phyloP scores from a whole-genome alignment of 2,113 vertebrate genomes.

The rat (Rattus norvegicus) region GRCr8 NC_086038.1:42452001-42452500 shows the following conservation, averaged over 20 bases:
- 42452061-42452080: background rate
- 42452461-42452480: background rate
- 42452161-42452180: slow-evolving; percentile 37
- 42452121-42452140: background rate
- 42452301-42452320: background rate
- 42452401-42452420: background rate
- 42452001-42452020: background rate
- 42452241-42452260: background rate
- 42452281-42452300: background rate
- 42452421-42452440: background rate
- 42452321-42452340: background rate
- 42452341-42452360: background rate
- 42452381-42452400: background rate
- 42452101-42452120: background rate
- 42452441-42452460: background rate
- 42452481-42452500: background rate
- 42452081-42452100: background rate
- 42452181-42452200: background rate
- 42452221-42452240: background rate
- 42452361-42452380: background rate
- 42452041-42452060: background rate
- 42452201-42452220: background rate
- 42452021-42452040: background rate
- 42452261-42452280: slow-evolving; percentile 23
- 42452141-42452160: background rate